Percentiles rank a stretch among this genome's conserved stretches.
phyloP scores from a whole-genome alignment of 2,113 vertebrate genomes.

The Nycticryphes semicollaris region DNA sequence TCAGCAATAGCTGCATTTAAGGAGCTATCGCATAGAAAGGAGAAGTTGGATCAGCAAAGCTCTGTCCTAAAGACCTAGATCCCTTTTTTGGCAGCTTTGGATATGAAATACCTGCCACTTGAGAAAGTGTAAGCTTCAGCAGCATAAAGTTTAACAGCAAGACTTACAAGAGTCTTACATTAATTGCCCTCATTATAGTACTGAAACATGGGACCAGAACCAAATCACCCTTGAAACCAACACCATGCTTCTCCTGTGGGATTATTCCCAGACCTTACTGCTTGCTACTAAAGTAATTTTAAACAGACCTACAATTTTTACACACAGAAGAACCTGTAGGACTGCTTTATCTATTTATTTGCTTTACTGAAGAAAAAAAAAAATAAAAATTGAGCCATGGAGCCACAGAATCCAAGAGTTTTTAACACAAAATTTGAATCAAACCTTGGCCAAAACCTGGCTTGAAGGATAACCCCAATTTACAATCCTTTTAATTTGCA shows the following conservation, averaged over 20 bases:
- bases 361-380: neutral
- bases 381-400: neutral
- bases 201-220: neutral
- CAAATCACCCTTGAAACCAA: neutral
- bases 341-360: neutral
- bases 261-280: neutral
- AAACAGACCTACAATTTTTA: neutral
- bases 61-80: neutral
- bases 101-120: neutral
- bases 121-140: neutral
- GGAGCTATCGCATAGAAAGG: neutral
- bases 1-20: neutral
- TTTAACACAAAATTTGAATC: neutral
- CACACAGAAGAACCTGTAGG: neutral
- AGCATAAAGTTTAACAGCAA: neutral
- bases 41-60: neutral
- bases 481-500: neutral
- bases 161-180: neutral
- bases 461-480: neutral
- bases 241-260: neutral
- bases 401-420: neutral
- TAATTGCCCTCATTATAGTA: neutral
- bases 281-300: neutral
- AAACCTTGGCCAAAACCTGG: neutral
- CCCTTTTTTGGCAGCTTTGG: neutral